phyloP scores from a whole-genome alignment of 2,113 vertebrate species.

The Epinephelus cyanopodus region DNA sequence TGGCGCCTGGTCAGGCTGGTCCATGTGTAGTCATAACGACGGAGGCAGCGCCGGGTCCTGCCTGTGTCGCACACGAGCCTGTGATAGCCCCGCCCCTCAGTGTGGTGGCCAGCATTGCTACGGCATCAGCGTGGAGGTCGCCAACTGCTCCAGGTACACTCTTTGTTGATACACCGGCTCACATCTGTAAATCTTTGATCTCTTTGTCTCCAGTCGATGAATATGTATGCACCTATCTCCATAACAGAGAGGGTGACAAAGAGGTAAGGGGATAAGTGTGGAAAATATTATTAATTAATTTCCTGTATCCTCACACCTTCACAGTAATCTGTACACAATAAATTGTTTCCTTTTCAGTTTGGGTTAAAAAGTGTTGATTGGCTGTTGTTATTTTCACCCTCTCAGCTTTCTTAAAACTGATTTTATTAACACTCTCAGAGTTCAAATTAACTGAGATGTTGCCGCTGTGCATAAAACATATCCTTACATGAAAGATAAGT shows the following conservation, averaged over 20 bases:
- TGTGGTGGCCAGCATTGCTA: conserved; percentile 94
- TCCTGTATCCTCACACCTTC: background rate
- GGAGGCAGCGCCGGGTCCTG: conserved; percentile 88
- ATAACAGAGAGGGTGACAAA: background rate
- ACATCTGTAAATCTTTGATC: background rate
- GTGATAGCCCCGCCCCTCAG: conserved; percentile 91
- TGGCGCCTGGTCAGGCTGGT: conserved; percentile 91
- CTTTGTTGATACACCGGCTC: background rate
- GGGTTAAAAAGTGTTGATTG: conserved; percentile 49
- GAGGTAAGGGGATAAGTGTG: background rate
- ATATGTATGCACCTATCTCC: background rate
- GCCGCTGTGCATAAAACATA: background rate
- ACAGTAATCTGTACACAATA: background rate
- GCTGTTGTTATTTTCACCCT: conserved; percentile 8
- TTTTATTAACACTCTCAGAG: conserved; percentile 30
- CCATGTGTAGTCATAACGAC: conserved; percentile 89
- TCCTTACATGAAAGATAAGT: background rate
- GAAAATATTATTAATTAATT: background rate
- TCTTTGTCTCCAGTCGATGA: background rate
- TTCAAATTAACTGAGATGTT: conserved; percentile 21
- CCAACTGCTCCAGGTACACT: conserved; percentile 96
- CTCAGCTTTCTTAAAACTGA: conserved; percentile 2
- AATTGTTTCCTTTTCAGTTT: conserved; percentile 14
- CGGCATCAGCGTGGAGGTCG: conserved; percentile 92
- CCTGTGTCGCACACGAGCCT: conserved; percentile 91